phyloP scores from a whole-genome alignment of 2,888 invertebrate species.

The Hedya salicella region DNA sequence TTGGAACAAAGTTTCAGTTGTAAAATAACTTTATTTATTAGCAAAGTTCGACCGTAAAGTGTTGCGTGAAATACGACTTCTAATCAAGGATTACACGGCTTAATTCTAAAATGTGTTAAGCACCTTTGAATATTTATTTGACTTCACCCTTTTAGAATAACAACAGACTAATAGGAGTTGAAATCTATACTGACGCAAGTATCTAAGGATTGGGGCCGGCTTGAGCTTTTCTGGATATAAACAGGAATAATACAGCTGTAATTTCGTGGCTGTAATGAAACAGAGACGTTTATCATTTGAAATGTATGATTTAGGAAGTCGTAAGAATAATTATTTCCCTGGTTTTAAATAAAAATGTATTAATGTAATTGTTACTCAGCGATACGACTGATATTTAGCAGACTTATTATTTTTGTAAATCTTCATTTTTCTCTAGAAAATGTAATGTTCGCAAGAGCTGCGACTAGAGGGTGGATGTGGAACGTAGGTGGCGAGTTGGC shows the following conservation, averaged over 20 bases:
- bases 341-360: neutral
- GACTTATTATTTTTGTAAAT: no score
- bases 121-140: neutral
- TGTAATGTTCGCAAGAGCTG: no score
- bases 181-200: neutral
- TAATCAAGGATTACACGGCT: constrained; percentile 27
- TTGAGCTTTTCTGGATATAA: neutral
- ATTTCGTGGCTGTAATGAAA: constrained; percentile 1
- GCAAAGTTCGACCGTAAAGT: constrained; percentile 29
- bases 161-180: neutral
- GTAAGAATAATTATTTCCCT: neutral
- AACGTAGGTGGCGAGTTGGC: no score
- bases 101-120: neutral
- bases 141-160: neutral
- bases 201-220: neutral
- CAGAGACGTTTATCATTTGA: constrained; percentile 14
- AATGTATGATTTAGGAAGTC: constrained; percentile 5
- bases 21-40: constrained; percentile 33
- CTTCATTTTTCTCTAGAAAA: no score
- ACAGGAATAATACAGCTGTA: neutral
- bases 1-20: constrained; percentile 1
- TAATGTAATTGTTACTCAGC: neutral
- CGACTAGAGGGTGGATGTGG: no score
- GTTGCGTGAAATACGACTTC: constrained; percentile 9
- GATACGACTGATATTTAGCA: neutral